Percentiles rank a stretch among this genome's conserved stretches.
Conservation (phyloP, 2,113 vertebrate species). For the Micromys minutus region DNA sequence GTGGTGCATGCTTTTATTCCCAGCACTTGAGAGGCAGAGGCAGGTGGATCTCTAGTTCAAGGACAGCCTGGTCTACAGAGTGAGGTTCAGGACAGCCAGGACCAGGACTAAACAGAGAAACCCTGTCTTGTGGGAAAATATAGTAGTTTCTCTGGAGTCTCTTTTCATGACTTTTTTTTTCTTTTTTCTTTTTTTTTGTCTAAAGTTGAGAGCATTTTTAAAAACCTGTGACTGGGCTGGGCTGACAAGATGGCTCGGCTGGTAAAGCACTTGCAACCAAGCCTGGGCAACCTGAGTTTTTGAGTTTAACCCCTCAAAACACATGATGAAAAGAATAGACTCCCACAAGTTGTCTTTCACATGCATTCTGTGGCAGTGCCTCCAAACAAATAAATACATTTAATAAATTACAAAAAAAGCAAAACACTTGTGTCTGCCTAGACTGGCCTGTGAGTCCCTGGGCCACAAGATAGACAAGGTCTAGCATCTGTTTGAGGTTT, state of each 20-base stretch:
- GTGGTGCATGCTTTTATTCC: background rate
- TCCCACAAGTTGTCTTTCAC: background rate
- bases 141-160: background rate
- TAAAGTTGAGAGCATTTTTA: background rate
- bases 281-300: background rate
- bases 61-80: background rate
- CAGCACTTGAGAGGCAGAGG: background rate
- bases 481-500: background rate
- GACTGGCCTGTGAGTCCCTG: background rate
- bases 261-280: background rate
- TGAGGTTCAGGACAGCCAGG: background rate
- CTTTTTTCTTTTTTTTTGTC: background rate
- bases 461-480: background rate
- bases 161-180: background rate
- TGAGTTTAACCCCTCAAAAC: background rate
- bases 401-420: background rate
- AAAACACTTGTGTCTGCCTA: background rate
- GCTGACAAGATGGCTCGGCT: background rate
- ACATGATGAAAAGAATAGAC: background rate
- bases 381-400: background rate
- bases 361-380: background rate
- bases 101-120: background rate
- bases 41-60: background rate
- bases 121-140: background rate
- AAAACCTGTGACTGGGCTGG: background rate